Evolutionary conservation across 2,797 vertebrate species (phyloP).

Genomic region (Tenualosa thibaudeaui): DNA sequence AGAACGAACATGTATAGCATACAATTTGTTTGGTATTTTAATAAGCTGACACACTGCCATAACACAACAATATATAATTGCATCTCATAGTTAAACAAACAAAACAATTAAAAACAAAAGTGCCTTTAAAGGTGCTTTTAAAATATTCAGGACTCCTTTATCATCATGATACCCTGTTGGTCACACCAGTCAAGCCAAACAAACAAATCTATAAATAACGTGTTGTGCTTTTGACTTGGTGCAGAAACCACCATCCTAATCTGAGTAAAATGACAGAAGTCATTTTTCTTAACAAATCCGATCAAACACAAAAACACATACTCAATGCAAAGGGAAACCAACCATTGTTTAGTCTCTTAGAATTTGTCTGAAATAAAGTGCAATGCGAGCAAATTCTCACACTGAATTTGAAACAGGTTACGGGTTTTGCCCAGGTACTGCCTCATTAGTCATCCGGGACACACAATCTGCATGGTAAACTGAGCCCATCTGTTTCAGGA

Average conservation of each 20-base stretch:
- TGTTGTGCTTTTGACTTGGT: slow-evolving; percentile 71
- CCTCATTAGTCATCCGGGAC: slow-evolving; percentile 37
- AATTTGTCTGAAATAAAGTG: slow-evolving; percentile 61
- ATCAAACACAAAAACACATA: slow-evolving; percentile 7
- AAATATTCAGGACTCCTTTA: slow-evolving; percentile 41
- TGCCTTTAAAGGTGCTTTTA: slow-evolving; percentile 27
- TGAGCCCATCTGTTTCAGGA: slow-evolving; percentile 30
- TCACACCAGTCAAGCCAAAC: slow-evolving; percentile 43
- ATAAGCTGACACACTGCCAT: neutral
- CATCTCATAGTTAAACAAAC: neutral
- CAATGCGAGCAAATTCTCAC: slow-evolving; percentile 62
- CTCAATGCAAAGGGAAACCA: neutral
- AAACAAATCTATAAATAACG: slow-evolving; percentile 29
- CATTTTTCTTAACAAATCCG: slow-evolving; percentile 3
- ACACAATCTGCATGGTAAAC: slow-evolving; percentile 18
- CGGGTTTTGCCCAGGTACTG: slow-evolving; percentile 50
- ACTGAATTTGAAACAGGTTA: slow-evolving; percentile 39
- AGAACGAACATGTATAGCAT: neutral
- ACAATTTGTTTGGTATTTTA: slow-evolving; percentile 3
- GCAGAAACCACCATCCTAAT: slow-evolving; percentile 36
- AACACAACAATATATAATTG: slow-evolving; percentile 20
- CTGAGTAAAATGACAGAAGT: neutral
- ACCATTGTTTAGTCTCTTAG: slow-evolving; percentile 22
- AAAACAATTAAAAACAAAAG: neutral
- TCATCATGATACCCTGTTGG: slow-evolving; percentile 60